Evolutionary conservation across 2,888 invertebrate genomes (phyloP), one percentile per base, ranked within the genome.

Genomic region (Cremastobaeus sp.): DNA sequence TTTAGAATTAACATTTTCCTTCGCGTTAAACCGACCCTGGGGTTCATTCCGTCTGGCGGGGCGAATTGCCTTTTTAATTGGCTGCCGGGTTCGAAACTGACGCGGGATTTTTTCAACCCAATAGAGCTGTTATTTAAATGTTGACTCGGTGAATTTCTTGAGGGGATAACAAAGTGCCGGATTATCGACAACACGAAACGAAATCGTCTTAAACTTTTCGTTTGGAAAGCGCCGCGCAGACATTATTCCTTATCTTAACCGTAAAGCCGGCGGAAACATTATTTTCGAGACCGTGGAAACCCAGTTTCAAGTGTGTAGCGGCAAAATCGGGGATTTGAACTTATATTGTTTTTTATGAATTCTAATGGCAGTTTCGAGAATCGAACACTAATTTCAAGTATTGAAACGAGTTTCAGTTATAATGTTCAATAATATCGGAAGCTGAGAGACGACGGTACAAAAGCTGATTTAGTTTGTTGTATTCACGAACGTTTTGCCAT

Each of bases 181-280:
- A 47, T 65, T 65, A 65, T 65, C 65, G 54, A 65, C 55, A 55
- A 65, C 30, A 32, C 55, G 21, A 47, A 54, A 55, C 45, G 55
- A 37, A 54, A 55, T 55, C 65, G 52, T 64, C 48, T 57, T 57
- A 41, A 66, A 55, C 32, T 66, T 66, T 66, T 66, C 55, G 47
- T 39, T 41, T 25, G 39, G 30, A 48, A 50, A 57, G 41, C 41
- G 45, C 30, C 11, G 28, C 32, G 37, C 55, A 32, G 66, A 34
- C 66, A 35, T 47, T 48, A 35, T 32, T 50, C 25, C 66, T 66
- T 66, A 66, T 66, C 66, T 57, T 17, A 25, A 25, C 48, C 41
- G 47, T 57, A 50, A 57, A 57, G 48, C 66, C 47, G 37, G 39
- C 25, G 48, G 66, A 55, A 66, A 55, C 65, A 47, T 66, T 65